Conservation (phyloP, 2,113 vertebrate species). For the Romanogobio albipinnatus region DNA sequence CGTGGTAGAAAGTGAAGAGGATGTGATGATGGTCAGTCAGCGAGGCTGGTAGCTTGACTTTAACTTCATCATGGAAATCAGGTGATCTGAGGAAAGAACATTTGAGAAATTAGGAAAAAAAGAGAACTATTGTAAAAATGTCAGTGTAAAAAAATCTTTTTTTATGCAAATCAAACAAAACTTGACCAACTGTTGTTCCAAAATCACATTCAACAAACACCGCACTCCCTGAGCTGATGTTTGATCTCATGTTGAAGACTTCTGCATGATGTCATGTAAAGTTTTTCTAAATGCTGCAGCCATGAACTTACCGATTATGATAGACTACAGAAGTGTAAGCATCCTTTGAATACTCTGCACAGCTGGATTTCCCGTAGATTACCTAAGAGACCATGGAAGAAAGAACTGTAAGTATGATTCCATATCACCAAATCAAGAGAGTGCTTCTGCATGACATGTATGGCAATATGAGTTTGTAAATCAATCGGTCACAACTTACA, state of each 20-base stretch:
- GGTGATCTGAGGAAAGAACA: slow-evolving; percentile 82
- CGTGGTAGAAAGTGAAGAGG: slow-evolving; percentile 98
- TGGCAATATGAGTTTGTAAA: background rate
- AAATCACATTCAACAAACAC: background rate
- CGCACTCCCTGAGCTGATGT: background rate
- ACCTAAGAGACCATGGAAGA: slow-evolving; percentile 76
- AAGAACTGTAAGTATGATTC: background rate
- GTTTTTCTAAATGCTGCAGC: background rate
- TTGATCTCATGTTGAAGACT: background rate
- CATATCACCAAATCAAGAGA: background rate
- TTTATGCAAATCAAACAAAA: background rate
- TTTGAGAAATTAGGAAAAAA: background rate
- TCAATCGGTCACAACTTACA: slow-evolving; percentile 72
- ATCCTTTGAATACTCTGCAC: slow-evolving; percentile 94
- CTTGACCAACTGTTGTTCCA: background rate
- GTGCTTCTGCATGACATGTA: background rate
- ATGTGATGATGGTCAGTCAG: slow-evolving; percentile 97
- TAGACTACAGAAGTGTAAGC: slow-evolving; percentile 97
- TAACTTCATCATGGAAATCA: slow-evolving; percentile 97
- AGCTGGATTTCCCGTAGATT: slow-evolving; percentile 99
- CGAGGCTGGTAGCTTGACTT: slow-evolving; percentile 95
- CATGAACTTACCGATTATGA: slow-evolving; percentile 88
- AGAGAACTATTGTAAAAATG: no score
- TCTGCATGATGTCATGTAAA: background rate
- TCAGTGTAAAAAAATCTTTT: background rate